Percentiles rank a stretch among this genome's conserved stretches.
Evolutionary conservation across 2,888 invertebrate species (phyloP).

Genomic region (Cerastoderma edule): DNA sequence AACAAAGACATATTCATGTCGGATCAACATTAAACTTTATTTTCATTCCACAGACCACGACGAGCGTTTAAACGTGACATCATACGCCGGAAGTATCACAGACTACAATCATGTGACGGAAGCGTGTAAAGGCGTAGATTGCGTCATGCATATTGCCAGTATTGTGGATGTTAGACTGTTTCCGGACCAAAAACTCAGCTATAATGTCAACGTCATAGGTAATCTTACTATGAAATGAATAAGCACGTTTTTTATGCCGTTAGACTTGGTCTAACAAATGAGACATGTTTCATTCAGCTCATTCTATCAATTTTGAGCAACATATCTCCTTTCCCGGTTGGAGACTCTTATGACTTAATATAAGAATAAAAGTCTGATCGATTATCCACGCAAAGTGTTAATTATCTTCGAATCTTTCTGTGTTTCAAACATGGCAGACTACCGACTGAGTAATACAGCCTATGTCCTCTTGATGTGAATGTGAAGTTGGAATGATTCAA

Average conservation of each 20-base stretch:
- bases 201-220: conserved; percentile 54
- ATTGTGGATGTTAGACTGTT: conserved; percentile 46
- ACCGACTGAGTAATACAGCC: no score
- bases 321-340: background rate
- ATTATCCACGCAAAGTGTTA: no score
- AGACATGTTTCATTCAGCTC: background rate
- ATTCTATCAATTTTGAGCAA: background rate
- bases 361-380: no score
- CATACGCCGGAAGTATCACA: conserved; percentile 43
- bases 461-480: no score
- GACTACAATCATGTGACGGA: conserved; percentile 32
- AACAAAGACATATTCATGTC: no score
- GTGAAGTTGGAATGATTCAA: no score
- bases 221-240: background rate
- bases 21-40: background rate
- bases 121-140: conserved; percentile 46
- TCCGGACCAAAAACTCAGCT: conserved; percentile 40
- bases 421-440: no score
- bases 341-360: background rate
- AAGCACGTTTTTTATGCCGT: background rate
- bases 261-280: background rate
- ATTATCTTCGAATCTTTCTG: no score
- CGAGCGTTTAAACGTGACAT: conserved; percentile 15
- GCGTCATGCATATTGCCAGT: conserved; percentile 56
- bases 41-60: background rate